These are phyloP conservation scores for Catagonus wagneri DNA, from an alignment of 2,113 vertebrate genomes.

Conservation along the genomic window DNA sequence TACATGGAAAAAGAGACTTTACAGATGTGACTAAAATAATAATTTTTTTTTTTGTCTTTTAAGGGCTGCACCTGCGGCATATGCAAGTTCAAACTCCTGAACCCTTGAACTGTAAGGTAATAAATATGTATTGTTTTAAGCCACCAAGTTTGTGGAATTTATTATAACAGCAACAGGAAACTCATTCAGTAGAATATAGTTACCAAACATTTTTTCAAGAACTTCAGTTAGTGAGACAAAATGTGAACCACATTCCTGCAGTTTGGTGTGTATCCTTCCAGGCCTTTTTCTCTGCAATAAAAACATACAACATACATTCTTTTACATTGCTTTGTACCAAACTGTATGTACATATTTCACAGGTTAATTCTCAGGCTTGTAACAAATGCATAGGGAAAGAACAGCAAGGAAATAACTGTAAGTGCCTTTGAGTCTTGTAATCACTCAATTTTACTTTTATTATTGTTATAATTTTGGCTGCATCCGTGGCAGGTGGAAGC, in stretches of 20 bases:
- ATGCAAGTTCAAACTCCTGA: not conserved
- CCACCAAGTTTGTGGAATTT: not conserved
- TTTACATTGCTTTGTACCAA: not conserved
- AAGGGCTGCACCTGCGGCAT: too few relatives aligned
- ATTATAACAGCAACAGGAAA: not conserved
- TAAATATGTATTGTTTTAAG: not conserved
- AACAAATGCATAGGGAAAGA: not conserved
- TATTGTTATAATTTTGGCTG: too few relatives aligned
- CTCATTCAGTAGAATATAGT: not conserved
- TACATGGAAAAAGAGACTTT: not conserved
- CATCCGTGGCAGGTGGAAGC: too few relatives aligned
- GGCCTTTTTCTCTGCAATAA: not conserved
- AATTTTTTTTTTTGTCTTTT: not conserved
- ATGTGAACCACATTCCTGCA: not conserved
- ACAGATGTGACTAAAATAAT: not conserved
- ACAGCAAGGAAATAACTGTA: slow-evolving; percentile 21
- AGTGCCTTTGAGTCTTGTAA: not conserved
- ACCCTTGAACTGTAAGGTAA: not conserved
- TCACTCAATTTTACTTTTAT: not conserved
- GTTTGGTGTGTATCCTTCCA: not conserved
- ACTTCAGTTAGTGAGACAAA: not conserved
- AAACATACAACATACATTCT: not conserved
- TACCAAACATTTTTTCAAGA: not conserved
- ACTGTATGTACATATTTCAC: not conserved
- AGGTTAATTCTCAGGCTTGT: not conserved